Evolutionary conservation across 2,113 vertebrate genomes (phyloP), one percentile per base, ranked within the genome.

Genomic region (Xenopus laevis): DNA sequence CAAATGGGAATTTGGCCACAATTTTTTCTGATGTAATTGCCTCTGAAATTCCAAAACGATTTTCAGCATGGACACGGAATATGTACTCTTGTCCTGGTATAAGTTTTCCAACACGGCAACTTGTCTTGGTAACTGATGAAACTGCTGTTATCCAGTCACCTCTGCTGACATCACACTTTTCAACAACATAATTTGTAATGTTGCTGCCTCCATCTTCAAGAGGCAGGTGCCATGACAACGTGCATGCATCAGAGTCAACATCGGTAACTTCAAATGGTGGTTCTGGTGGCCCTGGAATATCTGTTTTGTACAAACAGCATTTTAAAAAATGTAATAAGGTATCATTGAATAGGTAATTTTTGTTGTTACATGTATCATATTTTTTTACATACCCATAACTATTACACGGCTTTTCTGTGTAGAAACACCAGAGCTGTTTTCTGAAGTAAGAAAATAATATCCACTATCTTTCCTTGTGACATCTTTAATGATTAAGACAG

Each of bases 141-240:
- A 92, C 44, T 1, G 92, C 96, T 2, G 89, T 94, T 66, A 99
- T 89, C 97, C 97, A 99, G 70, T 98, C 96, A 1, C 95, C 97
- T 75, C 94, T 84, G 79, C 86, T 94, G 45, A 97, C 86, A 6
- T 99, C 96, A 77, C 95, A 98, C 81, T 98, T 98, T 81, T 99
- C 97, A 79, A 99, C 92, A 33, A 98, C 84, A n/a, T 99, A 99
- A 82, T 98, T 98, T 55, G 96, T 99, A 82, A 99, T 98, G 71
- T 89, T 95, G 81, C 95, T 98, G 82, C 97, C 97, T 65, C 97
- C 97, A 18, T 99, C 96, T 86, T 99, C 96, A 47, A 94, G 91
- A 20, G 97, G 97, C 80, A 92, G 91, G 79, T 95, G 94, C 97
- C 97, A 99, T 13, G 95, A 87, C 60, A 99, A 86, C 62, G 94